Evolutionary conservation across 1,140 invertebrate species (phyloP).

Genomic region (Trypoxylus dichotomus): DNA sequence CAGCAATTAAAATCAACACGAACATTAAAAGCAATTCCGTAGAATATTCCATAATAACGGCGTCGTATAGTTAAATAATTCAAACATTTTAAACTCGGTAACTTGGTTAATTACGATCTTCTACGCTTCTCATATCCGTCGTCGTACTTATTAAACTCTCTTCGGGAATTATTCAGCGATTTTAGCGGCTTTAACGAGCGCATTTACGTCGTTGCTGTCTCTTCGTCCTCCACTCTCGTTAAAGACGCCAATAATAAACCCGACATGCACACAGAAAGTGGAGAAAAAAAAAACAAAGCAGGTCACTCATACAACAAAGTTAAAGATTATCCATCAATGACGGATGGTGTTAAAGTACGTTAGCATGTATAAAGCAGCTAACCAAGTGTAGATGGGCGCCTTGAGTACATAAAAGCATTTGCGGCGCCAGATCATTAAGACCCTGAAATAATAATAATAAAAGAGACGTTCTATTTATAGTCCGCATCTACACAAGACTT

Average conservation of each 20-base stretch:
- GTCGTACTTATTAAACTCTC: not conserved
- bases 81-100: not conserved
- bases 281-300: not conserved
- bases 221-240: not conserved
- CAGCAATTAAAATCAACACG: no score
- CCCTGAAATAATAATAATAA: constrained; percentile 19
- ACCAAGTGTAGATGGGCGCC: not conserved
- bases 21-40: no score
- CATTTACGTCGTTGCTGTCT: not conserved
- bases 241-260: not conserved
- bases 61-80: not conserved
- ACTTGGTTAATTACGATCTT: not conserved
- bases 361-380: not conserved
- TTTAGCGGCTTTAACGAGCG: not conserved
- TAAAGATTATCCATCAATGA: constrained; percentile 19
- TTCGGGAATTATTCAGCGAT: not conserved
- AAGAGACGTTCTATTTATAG: constrained; percentile 24
- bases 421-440: constrained; percentile 18
- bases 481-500: not conserved
- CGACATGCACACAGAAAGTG: not conserved
- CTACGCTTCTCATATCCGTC: not conserved
- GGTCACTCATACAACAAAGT: not conserved
- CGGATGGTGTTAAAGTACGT: not conserved
- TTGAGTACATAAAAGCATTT: constrained; percentile 1
- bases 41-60: no score